Base-by-base conservation (phyloP, 2,113 vertebrate genomes). In the Calyptommatus sinebrachiatus region DNA sequence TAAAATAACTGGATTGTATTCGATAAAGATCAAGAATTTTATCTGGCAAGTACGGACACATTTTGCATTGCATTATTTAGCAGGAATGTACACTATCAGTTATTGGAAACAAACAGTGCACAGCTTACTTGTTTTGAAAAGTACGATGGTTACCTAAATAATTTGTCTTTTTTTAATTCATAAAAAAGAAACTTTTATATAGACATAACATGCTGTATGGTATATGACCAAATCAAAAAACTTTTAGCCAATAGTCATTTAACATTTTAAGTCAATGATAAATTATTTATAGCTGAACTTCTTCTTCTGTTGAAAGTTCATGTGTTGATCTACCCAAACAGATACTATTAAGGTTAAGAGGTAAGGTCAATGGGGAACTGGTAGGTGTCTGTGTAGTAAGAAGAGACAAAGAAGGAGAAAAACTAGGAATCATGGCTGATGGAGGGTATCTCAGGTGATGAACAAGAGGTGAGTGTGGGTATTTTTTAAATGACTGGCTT, bases 391-490 rank as follows among this genome's bases (percentile, higher is more conserved):
- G 93, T 7, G 93, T 18, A 1, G 95, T 96, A 83, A 97, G 92
- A 9, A 96, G 91, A 14, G 97, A 97, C 41, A 97, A 91, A 10
- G 96, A 94, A 18, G 97, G 97, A 83, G 97, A 96, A 89, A 99
- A 97, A 74, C 81, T 94, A 48, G 96, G 96, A 0, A 93, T 95
- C 96, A 96, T 95, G 46, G 90, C 88, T 85, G 94, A 92, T 41
- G 95, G 85, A 68, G 93, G 96, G 35, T 95, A 94, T 77, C 81
- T 91, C 31, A 90, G 90, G 81, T 91, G 93, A 85, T 89, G 92
- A 22, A 86, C 84, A 83, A 96, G 83, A 1, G 95, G 95, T 16
- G 96, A 93, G 62, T 87, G 90, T 14, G 90, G 88, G 57, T 93
- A 91, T 89, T 91, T 96, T 41, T 89, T 92, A 90, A 93, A 92